Evolutionary conservation across 2,797 vertebrate genomes (phyloP).

Genomic region (Anisognathus igniventris): DNA sequence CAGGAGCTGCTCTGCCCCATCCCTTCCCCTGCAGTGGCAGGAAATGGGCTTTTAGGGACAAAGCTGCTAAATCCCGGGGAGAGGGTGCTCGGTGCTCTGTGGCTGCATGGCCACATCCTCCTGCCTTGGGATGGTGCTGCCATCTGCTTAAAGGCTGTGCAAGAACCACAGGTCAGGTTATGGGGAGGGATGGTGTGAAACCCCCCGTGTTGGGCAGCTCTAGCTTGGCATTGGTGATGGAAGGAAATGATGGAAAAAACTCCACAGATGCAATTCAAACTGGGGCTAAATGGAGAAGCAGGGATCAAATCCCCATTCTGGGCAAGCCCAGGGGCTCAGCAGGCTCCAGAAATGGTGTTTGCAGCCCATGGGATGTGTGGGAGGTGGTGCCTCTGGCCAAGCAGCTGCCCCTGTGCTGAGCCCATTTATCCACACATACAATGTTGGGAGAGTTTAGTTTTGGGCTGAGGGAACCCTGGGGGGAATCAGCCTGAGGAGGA

Average conservation of each 20-base stretch:
- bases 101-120: rapidly evolving
- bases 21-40: rapidly evolving
- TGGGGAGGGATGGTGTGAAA: not conserved
- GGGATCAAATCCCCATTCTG: not conserved
- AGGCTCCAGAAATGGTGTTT: not conserved
- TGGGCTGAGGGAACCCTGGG: not conserved
- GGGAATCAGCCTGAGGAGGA: not conserved
- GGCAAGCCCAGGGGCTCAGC: not conserved
- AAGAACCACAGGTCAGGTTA: rapidly evolving
- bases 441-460: rapidly evolving
- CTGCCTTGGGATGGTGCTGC: not conserved
- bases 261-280: not conserved
- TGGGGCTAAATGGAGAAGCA: not conserved
- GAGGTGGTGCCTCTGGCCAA: not conserved
- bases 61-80: not conserved
- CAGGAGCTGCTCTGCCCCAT: not conserved
- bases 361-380: not conserved
- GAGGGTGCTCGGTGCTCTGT: not conserved
- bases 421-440: rapidly evolving
- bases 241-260: not conserved
- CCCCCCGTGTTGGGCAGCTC: not conserved
- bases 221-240: not conserved
- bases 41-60: not conserved
- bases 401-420: not conserved
- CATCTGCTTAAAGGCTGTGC: rapidly evolving